Conservation (phyloP, 1,140 invertebrate species). For the Anoplolepis gracilipes region DNA sequence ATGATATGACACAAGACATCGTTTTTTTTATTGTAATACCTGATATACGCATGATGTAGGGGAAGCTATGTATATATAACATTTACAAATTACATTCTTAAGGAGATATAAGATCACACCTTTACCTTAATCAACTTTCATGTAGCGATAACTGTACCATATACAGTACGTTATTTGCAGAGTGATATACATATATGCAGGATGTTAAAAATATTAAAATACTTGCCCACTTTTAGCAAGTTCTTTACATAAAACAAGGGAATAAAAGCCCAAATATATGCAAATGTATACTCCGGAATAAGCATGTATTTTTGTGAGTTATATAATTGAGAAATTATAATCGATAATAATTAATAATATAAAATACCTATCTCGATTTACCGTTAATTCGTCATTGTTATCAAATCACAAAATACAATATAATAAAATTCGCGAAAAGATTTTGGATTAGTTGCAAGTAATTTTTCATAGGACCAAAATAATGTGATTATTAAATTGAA, state of each 20-base stretch:
- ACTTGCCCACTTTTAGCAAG: not conserved
- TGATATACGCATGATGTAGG: not conserved
- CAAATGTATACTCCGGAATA: no score
- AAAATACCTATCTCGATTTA: no score
- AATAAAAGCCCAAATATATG: no score
- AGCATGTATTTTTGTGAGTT: no score
- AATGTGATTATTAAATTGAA: no score
- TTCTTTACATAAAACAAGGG: not conserved
- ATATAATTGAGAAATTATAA: no score
- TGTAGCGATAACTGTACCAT: conserved; percentile 42
- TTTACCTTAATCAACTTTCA: conserved; percentile 43
- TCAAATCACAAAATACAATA: no score
- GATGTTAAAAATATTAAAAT: conserved; percentile 40
- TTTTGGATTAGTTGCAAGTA: no score
- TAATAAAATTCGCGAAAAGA: no score
- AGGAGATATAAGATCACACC: not conserved
- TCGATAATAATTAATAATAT: no score
- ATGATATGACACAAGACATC: conserved; percentile 27
- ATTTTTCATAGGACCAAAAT: no score
- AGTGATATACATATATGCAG: conserved; percentile 20
- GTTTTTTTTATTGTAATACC: not conserved
- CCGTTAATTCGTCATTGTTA: no score
- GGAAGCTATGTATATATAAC: conserved; percentile 13
- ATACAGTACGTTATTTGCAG: conserved; percentile 58
- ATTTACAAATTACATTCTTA: conserved; percentile 30